Conservation (phyloP, 2,797 vertebrate genomes). For the Pangasius djambal region DNA sequence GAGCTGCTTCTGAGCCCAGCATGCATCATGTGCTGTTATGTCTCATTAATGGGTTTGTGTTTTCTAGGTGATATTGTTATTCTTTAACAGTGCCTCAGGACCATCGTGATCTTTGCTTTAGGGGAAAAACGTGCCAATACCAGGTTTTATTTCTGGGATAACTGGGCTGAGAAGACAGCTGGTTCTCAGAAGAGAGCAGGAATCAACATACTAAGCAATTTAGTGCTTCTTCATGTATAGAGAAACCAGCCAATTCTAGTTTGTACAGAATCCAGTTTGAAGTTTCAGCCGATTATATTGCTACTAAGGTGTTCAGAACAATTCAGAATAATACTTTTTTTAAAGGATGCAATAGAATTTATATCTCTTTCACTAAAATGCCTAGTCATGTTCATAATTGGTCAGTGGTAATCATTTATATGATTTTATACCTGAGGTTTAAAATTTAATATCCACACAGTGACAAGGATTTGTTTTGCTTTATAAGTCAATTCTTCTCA, state of each 20-base stretch:
- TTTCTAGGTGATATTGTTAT: constrained; percentile 37
- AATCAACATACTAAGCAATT: background rate
- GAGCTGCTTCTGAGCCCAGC: background rate
- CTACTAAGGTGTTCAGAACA: background rate
- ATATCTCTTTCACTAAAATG: background rate
- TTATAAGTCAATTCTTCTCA: constrained; percentile 3
- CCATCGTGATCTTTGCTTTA: constrained; percentile 33
- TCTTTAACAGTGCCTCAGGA: constrained; percentile 34
- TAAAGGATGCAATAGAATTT: background rate
- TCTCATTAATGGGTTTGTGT: constrained; percentile 10
- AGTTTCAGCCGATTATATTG: background rate
- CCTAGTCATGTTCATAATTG: background rate
- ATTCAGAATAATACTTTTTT: background rate
- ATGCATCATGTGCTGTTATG: constrained; percentile 16
- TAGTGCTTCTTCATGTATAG: background rate
- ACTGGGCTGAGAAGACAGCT: background rate
- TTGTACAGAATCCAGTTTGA: background rate
- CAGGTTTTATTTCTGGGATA: background rate
- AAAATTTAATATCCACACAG: background rate
- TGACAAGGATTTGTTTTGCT: background rate
- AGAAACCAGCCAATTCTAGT: background rate
- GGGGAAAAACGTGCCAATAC: constrained; percentile 21
- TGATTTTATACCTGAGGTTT: background rate
- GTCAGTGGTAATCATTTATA: background rate
- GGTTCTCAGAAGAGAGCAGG: constrained; percentile 31